A percentile compares a stretch with the other conserved stretches of the same genome.
Conservation (phyloP, 64 coral and sea anemone genomes). For the Orbicella faveolata region DNA sequence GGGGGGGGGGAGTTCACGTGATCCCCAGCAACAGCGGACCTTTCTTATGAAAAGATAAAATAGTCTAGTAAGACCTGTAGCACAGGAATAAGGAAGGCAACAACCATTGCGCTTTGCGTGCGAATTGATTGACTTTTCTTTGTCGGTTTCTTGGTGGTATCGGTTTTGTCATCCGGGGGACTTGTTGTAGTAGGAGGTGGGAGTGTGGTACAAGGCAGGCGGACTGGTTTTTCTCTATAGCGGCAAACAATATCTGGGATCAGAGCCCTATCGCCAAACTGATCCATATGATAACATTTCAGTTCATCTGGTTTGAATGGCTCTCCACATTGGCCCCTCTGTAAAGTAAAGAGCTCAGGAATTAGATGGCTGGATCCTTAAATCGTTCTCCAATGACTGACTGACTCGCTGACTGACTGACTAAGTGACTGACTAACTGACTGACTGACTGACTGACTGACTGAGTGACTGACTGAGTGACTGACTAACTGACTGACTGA, state of each 20-base stretch:
- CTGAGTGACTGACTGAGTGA: too few relatives aligned
- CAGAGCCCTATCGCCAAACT: not conserved
- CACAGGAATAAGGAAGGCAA: not conserved
- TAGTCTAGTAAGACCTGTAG: not conserved
- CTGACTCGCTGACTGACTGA: too few relatives aligned
- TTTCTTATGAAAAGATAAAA: not conserved
- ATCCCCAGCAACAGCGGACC: not conserved
- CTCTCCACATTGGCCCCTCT: constrained; percentile 1
- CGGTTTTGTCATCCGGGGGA: not conserved
- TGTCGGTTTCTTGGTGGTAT: not conserved
- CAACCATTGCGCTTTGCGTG: not conserved
- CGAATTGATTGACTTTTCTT: not conserved
- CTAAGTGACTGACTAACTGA: too few relatives aligned
- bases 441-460: too few relatives aligned
- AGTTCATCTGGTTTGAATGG: not conserved
- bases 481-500: too few relatives aligned
- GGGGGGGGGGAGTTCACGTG: not conserved
- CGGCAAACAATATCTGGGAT: not conserved
- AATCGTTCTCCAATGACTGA: too few relatives aligned
- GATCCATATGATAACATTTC: not conserved
- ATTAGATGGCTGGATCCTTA: not conserved
- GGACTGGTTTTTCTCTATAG: not conserved
- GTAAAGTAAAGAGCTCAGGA: not conserved
- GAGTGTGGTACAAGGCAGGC: not conserved
- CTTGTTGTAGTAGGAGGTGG: not conserved